Evolutionary conservation across 2,888 invertebrate species (phyloP).

Genomic region (Chrysotoxum bicinctum): DNA sequence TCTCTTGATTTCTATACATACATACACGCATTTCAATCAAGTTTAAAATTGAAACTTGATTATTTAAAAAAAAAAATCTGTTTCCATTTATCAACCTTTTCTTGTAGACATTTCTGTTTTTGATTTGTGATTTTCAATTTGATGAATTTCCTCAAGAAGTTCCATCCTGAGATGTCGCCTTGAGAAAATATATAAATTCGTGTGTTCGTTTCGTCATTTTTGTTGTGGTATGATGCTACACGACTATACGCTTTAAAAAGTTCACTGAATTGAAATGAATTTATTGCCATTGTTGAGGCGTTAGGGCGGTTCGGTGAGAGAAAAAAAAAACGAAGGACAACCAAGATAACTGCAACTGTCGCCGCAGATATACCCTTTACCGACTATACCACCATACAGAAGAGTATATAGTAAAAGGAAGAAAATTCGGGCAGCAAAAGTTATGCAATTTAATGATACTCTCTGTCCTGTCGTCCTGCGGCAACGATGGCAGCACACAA

Average conservation of each 20-base stretch:
- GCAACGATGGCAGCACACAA: conserved; percentile 32
- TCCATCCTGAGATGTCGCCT: not conserved
- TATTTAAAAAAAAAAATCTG: too few species aligned
- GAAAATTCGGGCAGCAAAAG: conserved; percentile 50
- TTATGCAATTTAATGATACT: conserved; percentile 69
- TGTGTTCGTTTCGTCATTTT: not conserved
- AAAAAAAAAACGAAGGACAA: conserved; percentile 22
- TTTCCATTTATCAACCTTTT: not conserved
- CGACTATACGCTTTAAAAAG: conserved; percentile 18
- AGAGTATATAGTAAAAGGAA: conserved; percentile 7
- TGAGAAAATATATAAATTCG: not conserved
- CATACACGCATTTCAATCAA: too few species aligned
- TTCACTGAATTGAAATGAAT: conserved; percentile 67
- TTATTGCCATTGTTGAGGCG: conserved; percentile 53
- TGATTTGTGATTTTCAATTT: not conserved
- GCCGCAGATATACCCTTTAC: conserved; percentile 32
- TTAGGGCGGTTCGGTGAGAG: not conserved
- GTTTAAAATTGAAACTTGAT: too few species aligned
- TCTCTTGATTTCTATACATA: too few species aligned
- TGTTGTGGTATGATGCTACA: not conserved
- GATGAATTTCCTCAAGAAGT: not conserved
- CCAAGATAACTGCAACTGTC: conserved; percentile 35
- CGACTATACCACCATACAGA: not conserved
- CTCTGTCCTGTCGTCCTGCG: conserved; percentile 55
- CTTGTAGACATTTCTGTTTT: not conserved